A percentile compares a stretch with the other conserved stretches of the same genome.
Evolutionary conservation across 2,113 vertebrate species (phyloP).

Genomic region (Progne subis): DNA sequence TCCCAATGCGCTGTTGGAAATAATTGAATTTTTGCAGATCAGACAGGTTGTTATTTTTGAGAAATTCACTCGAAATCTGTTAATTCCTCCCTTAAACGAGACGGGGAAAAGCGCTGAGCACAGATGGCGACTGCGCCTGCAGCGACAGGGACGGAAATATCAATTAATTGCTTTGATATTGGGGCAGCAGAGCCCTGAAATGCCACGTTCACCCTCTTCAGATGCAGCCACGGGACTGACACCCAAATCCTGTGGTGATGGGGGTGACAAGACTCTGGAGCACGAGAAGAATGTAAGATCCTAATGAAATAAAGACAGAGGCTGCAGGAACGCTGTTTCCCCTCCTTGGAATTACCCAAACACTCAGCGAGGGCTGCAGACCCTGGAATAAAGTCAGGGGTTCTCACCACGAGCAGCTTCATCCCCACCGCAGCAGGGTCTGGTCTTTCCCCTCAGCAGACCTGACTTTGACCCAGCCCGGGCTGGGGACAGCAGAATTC

Average conservation of each 20-base stretch:
- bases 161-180: neutral
- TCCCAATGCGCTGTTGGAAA: neutral
- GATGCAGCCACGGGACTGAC: neutral
- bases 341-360: neutral
- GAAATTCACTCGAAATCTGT: neutral
- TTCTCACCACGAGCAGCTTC: neutral
- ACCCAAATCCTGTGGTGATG: accelerated
- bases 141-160: neutral
- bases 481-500: neutral
- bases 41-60: neutral
- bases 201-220: neutral
- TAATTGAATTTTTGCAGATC: neutral
- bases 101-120: neutral
- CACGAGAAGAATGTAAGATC: accelerated
- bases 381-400: accelerated
- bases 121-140: neutral
- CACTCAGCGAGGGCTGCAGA: neutral
- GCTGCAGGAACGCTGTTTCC: neutral
- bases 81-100: neutral
- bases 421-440: neutral
- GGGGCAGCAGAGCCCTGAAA: neutral
- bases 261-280: neutral
- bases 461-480: neutral
- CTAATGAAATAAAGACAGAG: neutral
- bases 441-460: neutral